Base-by-base conservation (phyloP, 2,797 vertebrate species). In the Sternarchorhynchus goeldii region DNA sequence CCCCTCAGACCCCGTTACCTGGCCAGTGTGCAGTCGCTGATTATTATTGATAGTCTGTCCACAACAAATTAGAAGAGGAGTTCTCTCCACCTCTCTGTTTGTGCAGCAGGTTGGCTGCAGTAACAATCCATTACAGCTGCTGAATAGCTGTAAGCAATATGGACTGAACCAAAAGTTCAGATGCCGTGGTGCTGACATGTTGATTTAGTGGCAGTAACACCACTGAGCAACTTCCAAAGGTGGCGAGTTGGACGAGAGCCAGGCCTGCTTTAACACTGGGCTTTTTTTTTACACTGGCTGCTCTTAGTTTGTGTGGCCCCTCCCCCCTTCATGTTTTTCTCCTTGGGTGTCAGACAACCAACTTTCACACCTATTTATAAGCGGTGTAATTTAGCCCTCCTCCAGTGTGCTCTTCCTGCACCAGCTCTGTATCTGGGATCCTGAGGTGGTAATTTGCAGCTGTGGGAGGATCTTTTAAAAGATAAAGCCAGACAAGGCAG, bases 161-260 rank as follows among this genome's bases (percentile, higher is more conserved):
- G 91, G 88, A 85, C 88, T 88, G 87, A 86, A 89, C 88, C 89
- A 90, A 91, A 91, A 90, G 88, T 91, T 92, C 90, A 90, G 88
- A 87, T 85, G 85, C 87, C 86, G 34, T 85, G 89, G 90, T 74
- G 93, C 90, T 93, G 93, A 93, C 92, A 93, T 92, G 92, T 93
- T 93, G 91, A 93, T 93, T 93, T 93, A 93, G 90, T 91, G 86
- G 89, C 78, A 87, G 91, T 93, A 93, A 92, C 90, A 88, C 88
- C 87, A 93, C 90, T 91, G 80, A 79, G 90, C 91, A 91, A n/a
- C 90, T 91, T 92, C 90, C 90, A 92, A 92, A 93, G 92, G 92
- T 93, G 92, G 91, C 90, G 90, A 92, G 89, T 92, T 92, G 93
- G 93, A 93, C 79, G 82, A 91, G 92, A 91, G 89, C 92, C 93